phyloP scores from a whole-genome alignment of 1,140 invertebrate species.

The Chionoecetes opilio region DNA sequence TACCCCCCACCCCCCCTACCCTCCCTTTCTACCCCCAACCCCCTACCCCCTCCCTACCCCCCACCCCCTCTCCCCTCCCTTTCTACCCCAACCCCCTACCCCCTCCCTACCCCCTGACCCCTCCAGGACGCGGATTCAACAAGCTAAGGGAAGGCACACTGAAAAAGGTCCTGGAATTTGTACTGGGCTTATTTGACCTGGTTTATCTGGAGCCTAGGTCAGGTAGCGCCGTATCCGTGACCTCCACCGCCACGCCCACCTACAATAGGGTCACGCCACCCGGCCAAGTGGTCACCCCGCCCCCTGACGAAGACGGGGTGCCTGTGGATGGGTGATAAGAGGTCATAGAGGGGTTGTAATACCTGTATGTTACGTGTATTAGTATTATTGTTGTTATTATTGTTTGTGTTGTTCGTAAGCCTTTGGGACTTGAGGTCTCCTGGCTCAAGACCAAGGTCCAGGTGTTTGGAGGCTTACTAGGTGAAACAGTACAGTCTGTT shows the following conservation, averaged over 20 bases:
- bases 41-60: too few species aligned
- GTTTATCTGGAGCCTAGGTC: conserved; percentile 79
- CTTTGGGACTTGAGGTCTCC: too few species aligned
- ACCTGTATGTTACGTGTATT: not conserved
- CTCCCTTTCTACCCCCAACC: not conserved
- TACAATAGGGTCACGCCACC: conserved; percentile 68
- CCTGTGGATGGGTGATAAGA: not conserved
- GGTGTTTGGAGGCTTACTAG: too few species aligned
- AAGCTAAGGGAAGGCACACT: conserved; percentile 85
- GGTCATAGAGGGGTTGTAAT: not conserved
- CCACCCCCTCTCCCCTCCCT: not conserved
- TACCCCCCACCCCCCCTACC: not conserved
- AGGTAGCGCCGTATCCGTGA: conserved; percentile 53
- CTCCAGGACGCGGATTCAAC: conserved; percentile 84
- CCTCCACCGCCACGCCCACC: conserved; percentile 44
- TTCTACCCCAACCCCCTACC: not conserved
- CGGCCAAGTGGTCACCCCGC: conserved; percentile 70
- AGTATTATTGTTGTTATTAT: too few species aligned
- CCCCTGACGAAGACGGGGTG: not conserved
- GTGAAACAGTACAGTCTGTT: too few species aligned
- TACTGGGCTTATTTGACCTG: conserved; percentile 82
- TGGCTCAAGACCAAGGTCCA: too few species aligned
- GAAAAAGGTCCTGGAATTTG: conserved; percentile 85
- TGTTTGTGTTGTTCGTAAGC: too few species aligned
- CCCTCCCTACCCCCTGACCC: not conserved